Evolutionary conservation across 2,113 vertebrate genomes (phyloP), one percentile per base, ranked within the genome.

Genomic region (Lepus timidus): DNA sequence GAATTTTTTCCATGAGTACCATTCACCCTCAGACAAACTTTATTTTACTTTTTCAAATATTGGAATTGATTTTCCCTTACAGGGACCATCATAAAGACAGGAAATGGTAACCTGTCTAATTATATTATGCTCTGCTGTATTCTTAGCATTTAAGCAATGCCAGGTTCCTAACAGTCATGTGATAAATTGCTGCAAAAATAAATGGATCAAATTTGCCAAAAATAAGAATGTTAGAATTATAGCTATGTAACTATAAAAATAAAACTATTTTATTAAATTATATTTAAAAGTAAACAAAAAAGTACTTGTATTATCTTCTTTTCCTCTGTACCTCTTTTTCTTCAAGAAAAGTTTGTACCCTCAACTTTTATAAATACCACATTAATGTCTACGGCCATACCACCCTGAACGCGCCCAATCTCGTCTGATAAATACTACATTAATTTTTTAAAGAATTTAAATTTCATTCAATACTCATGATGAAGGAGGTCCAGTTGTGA

Each of bases 1-100:
- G 25, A 90, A 68, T 76, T 64, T 80, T 79, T 36, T 92, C 62
- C 29, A 36, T 49, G 55, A 81, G 22, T 31, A 22, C 44, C 52
- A 85, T 81, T 71, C 9, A 33, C 29, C 49, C 74, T 17, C 13
- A 92, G 52, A 85, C 49, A 93, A 78, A 89, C 12, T 70, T 95
- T 9, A 80, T 84, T 85, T 76, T 4, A 51, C 12, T 88, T 64
- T n/a, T 74, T 29, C 70, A 49, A 88, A 86, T 93, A 31, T 13
- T 86, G 83, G 19, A 4, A 75, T 2, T 27, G 79, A 4, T 90
- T 92, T 81, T 36, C n/a, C 9, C 4, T 17, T n/a, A 52, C 39
- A 20, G 22, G 17, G 12, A 87, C 25, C 65, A 89, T 27, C 27
- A 64, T 75, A 49, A 73, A 12, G 25, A 64, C 1, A 22, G 61